A percentile compares a stretch with the other conserved stretches of the same genome.
These are phyloP conservation scores for Pholis gunnellus DNA, from an alignment of 2,113 vertebrate genomes.

Conservation along the genomic window DNA sequence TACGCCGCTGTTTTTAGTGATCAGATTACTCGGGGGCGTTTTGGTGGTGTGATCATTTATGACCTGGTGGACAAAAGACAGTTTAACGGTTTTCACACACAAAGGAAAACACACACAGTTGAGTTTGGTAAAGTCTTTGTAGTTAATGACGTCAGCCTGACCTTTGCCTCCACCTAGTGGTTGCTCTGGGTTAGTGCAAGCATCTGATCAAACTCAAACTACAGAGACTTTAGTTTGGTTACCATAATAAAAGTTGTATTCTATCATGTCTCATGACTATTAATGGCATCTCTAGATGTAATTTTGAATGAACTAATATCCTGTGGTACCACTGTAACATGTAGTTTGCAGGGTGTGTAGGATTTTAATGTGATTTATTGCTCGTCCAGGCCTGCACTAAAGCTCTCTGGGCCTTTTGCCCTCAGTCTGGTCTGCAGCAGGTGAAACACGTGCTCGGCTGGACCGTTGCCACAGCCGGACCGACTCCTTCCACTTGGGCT, in stretches of 20 bases:
- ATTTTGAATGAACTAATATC: too few relatives aligned
- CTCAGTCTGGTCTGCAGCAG: constrained; percentile 3
- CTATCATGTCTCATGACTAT: too few relatives aligned
- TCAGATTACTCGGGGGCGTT: neutral
- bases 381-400: neutral
- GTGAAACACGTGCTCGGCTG: neutral
- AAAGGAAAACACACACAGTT: neutral
- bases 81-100: neutral
- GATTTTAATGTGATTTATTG: neutral
- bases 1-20: neutral
- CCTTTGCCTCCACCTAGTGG: constrained; percentile 59
- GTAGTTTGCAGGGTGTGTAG: neutral
- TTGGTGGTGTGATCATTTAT: neutral
- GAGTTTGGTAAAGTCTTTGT: neutral
- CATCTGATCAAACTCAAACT: neutral
- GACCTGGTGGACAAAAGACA: neutral
- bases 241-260: too few relatives aligned
- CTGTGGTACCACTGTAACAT: too few relatives aligned
- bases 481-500: neutral
- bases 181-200: constrained; percentile 20
- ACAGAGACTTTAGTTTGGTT: too few relatives aligned
- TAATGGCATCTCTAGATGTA: too few relatives aligned
- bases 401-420: neutral
- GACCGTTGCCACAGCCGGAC: neutral
- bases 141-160: neutral